Conservation (phyloP, 2,113 vertebrate species). For the Electrona antarctica region DNA sequence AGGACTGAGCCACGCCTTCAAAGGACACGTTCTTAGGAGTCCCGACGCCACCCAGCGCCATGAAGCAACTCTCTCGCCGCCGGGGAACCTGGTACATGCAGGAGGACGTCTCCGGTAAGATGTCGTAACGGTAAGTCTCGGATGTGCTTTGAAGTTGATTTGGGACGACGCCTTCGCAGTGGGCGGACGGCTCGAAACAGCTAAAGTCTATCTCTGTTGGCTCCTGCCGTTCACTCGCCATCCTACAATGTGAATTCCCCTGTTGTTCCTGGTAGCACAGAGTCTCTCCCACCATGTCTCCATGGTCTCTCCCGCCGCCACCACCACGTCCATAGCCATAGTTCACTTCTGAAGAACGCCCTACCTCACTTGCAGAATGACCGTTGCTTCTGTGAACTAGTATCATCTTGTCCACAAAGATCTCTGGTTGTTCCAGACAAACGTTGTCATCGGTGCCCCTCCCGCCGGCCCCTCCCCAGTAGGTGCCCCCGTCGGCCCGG, state of each 20-base stretch:
- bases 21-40: slow-evolving; percentile 53
- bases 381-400: background rate
- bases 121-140: background rate
- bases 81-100: slow-evolving; percentile 22
- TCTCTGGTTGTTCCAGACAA: slow-evolving; percentile 23
- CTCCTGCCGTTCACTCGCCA: background rate
- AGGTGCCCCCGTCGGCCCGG: slow-evolving; percentile 42
- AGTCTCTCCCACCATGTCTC: background rate
- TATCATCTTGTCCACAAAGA: slow-evolving; percentile 20
- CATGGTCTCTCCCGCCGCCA: background rate
- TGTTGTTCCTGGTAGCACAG: slow-evolving; percentile 7
- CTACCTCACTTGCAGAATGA: slow-evolving; percentile 6
- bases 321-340: slow-evolving; percentile 13
- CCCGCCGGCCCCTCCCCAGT: slow-evolving; percentile 2
- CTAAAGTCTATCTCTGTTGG: slow-evolving; percentile 18
- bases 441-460: slow-evolving; percentile 14
- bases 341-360: slow-evolving; percentile 16
- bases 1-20: slow-evolving; percentile 80
- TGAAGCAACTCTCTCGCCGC: slow-evolving; percentile 23
- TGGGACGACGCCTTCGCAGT: background rate
- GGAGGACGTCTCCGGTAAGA: slow-evolving; percentile 15
- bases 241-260: slow-evolving; percentile 3
- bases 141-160: slow-evolving; percentile 18
- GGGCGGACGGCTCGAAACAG: background rate
- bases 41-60: slow-evolving; percentile 16